Evolutionary conservation across 2,797 vertebrate species (phyloP), one percentile per base, ranked within the genome.

Genomic region (Anas capensis): DNA sequence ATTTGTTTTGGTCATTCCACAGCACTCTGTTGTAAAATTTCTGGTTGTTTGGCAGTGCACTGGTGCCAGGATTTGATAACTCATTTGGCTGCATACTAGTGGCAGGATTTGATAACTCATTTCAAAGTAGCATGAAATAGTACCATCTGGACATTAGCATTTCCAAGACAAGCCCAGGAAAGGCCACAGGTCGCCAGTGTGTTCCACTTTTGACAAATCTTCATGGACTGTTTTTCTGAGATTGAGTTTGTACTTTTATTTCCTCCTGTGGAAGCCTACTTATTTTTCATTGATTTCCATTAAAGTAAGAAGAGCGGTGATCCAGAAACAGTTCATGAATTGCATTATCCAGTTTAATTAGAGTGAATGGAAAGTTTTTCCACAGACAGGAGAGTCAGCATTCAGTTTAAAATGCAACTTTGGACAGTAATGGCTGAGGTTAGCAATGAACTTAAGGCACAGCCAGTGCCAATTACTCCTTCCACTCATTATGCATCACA

Each of bases 271-370:
- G 92, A 96, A 95, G 51, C 31, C 80, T 97, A 48, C 92, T 97
- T 97, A 94, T 88, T 97, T 97, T 96, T 96, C 93, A 97, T 96
- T 95, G 95, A 98, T 97, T 98, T 97, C 93, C 90, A 85, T 93
- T 98, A 96, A 95, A 96, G 88, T 91, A 77, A 95, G 90, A 93
- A 96, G 60, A 97, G 95, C 96, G 79, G 82, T 96, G 96, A 92
- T 97, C 95, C 96, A 97, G 97, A 98, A 97, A 97, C 85, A 92
- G 90, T 88, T 93, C 94, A 92, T 93, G 93, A 97, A 97, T 97
- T 96, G 82, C 92, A 97, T 97, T 98, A 97, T 90, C 92, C 96
- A 93, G 93, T 98, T 97, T 97, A 97, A 98, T 98, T 98, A 98
- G 93, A 95, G 70, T 73, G 94, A 97, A 96, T 82, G 95, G 88